Percentiles rank a stretch among this genome's conserved stretches.
Conservation (phyloP, 1,140 invertebrate species). For the Dendrolimus punctatus region DNA sequence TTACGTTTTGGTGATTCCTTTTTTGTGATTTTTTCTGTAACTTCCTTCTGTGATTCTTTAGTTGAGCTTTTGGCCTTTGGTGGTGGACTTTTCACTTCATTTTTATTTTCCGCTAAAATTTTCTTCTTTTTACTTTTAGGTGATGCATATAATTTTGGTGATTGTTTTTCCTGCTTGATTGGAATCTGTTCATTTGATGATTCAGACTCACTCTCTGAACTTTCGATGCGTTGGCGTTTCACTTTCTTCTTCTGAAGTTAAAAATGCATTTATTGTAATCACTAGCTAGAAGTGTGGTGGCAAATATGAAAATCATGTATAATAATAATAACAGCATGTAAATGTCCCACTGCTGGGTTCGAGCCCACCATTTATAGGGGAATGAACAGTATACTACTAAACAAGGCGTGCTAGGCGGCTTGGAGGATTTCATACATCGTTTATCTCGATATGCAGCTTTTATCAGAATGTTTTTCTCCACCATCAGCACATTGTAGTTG, state of each 20-base stretch:
- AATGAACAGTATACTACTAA: no score
- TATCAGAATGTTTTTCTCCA: no score
- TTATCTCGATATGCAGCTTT: no score
- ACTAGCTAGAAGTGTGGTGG: no score
- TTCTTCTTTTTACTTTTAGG: constrained; percentile 40
- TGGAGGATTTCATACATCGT: no score
- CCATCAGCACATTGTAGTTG: no score
- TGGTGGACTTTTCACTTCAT: constrained; percentile 13
- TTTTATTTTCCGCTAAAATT: constrained; percentile 13
- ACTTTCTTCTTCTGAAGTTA: constrained; percentile 37
- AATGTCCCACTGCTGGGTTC: no score
- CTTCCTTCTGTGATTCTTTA: constrained; percentile 9
- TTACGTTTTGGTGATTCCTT: not conserved
- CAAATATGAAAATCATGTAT: no score
- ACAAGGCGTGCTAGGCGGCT: no score
- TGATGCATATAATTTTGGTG: constrained; percentile 37
- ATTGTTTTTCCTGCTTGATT: constrained; percentile 25
- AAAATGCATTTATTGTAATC: no score
- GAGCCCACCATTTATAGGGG: no score
- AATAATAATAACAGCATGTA: no score
- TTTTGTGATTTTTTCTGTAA: constrained; percentile 10
- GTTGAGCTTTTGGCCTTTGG: constrained; percentile 5
- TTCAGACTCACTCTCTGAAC: constrained; percentile 46
- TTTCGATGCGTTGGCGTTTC: constrained; percentile 52
- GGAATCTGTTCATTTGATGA: constrained; percentile 10